phyloP scores from a whole-genome alignment of 1,140 invertebrate genomes.

The Cardiocondyla obscurior region DNA sequence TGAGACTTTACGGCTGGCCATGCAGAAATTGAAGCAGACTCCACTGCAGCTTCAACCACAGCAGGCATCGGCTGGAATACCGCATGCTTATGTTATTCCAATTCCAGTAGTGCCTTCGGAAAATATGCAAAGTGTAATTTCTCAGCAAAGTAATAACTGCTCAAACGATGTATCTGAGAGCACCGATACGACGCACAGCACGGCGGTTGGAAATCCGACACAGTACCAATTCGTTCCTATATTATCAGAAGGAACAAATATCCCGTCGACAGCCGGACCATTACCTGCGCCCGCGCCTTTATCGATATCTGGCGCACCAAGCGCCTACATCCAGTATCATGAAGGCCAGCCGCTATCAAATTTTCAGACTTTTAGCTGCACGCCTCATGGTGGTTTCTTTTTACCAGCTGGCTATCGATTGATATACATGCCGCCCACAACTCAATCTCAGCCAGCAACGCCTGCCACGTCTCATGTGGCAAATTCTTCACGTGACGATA shows the following conservation, averaged over 20 bases:
- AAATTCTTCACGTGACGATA: slow-evolving; percentile 80
- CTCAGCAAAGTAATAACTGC: slow-evolving; percentile 65
- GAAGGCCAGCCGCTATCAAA: slow-evolving; percentile 75
- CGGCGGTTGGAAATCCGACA: slow-evolving; percentile 63
- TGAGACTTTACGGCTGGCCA: slow-evolving; percentile 81
- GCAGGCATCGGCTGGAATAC: slow-evolving; percentile 73
- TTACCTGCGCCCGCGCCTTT: slow-evolving; percentile 63
- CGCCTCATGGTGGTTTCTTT: slow-evolving; percentile 79
- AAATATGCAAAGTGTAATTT: slow-evolving; percentile 74
- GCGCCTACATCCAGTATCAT: slow-evolving; percentile 77
- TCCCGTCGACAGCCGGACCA: slow-evolving; percentile 59
- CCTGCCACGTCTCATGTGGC: slow-evolving; percentile 78
- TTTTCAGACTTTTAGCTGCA: slow-evolving; percentile 76
- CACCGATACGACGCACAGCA: slow-evolving; percentile 66
- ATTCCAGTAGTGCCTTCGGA: slow-evolving; percentile 82
- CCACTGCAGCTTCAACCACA: slow-evolving; percentile 71
- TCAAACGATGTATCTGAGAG: slow-evolving; percentile 61
- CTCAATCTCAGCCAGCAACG: slow-evolving; percentile 78
- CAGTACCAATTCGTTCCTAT: slow-evolving; percentile 79
- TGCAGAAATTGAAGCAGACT: slow-evolving; percentile 80
- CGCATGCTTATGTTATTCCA: slow-evolving; percentile 82
- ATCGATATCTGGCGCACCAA: slow-evolving; percentile 64
- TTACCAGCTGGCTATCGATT: slow-evolving; percentile 80
- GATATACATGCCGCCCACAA: slow-evolving; percentile 79
- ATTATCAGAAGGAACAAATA: slow-evolving; percentile 71